Percentiles rank a stretch among this genome's conserved stretches.
phyloP scores from a whole-genome alignment of 64 coral and sea anemone genomes.

The Montipora foliosa region DNA sequence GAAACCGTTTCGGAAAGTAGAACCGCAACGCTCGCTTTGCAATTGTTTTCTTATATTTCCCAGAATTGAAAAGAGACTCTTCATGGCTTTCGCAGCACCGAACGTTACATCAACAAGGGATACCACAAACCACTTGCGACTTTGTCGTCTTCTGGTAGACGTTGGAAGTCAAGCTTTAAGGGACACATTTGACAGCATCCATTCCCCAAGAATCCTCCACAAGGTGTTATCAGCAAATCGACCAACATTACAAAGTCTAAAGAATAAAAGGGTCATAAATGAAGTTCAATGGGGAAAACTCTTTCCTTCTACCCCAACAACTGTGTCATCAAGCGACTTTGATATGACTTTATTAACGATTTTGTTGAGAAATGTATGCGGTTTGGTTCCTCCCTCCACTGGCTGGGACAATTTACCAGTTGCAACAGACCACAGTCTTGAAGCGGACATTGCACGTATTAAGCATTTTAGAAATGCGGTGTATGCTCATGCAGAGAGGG shows the following conservation, averaged over 20 bases:
- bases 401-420: conserved; percentile 33
- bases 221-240: background rate
- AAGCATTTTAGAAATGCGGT: conserved; percentile 39
- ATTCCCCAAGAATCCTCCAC: conserved; percentile 6
- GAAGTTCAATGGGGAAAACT: conserved; percentile 19
- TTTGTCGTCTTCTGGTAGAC: conserved; percentile 21
- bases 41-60: background rate
- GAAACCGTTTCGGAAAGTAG: too few relatives aligned
- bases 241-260: background rate
- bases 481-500: background rate
- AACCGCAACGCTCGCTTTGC: background rate
- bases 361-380: conserved; percentile 23
- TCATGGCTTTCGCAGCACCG: conserved; percentile 8
- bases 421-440: background rate
- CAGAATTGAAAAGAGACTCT: background rate
- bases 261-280: conserved; percentile 3
- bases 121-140: background rate
- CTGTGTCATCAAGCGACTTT: background rate
- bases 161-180: conserved; percentile 7
- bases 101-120: background rate
- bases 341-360: conserved; percentile 26
- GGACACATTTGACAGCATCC: conserved; percentile 1
- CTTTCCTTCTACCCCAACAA: background rate
- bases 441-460: conserved; percentile 28
- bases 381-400: background rate